phyloP scores from a whole-genome alignment of 30 jellyfish, hydroid and myxozoan species.

The Chrysaora quinquecirrha region DNA sequence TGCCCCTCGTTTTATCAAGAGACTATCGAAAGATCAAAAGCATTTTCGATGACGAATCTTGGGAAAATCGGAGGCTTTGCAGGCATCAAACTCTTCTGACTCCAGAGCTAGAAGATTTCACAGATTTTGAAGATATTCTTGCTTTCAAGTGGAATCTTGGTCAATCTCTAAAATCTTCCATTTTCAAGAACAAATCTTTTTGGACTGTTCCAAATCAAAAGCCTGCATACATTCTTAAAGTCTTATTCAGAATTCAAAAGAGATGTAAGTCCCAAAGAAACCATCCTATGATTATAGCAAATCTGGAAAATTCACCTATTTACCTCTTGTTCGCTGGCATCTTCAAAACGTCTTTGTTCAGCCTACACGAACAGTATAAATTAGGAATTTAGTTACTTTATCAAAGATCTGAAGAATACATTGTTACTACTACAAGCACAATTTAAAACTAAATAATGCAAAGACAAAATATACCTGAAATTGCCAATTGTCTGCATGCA shows the following conservation, averaged over 20 bases:
- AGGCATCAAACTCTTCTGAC: too few species aligned
- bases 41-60: too few species aligned
- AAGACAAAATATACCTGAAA: neutral
- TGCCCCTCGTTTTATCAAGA: too few species aligned
- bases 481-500: neutral
- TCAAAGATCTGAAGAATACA: neutral
- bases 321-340: slow-evolving; percentile 51
- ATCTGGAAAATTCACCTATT: neutral
- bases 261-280: neutral
- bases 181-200: neutral
- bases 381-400: too few species aligned
- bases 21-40: too few species aligned
- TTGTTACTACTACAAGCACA: neutral
- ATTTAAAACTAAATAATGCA: neutral
- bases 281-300: neutral
- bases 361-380: neutral
- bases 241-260: neutral
- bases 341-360: slow-evolving; percentile 36
- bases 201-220: too few species aligned
- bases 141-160: neutral
- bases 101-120: neutral
- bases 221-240: neutral
- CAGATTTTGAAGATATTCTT: too few species aligned
- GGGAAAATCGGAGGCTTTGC: too few species aligned
- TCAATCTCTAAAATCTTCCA: neutral